Base-by-base conservation (phyloP, 2,888 invertebrate genomes). In the Mactromeris polynyma region DNA sequence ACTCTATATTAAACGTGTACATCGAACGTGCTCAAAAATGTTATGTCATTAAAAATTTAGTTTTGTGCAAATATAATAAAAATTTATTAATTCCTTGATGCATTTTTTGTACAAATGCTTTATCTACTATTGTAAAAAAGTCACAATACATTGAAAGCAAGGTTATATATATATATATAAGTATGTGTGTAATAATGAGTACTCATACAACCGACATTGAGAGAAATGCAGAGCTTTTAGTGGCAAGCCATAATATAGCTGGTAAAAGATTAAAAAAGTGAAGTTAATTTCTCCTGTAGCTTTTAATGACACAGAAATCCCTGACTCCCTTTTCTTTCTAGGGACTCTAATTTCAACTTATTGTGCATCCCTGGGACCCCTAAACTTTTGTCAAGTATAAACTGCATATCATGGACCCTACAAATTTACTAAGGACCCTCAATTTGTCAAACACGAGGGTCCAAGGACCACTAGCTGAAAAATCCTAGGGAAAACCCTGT, bases 131-230 rank as follows among this genome's bases (percentile, higher is more conserved):
- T 33, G 33, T 73, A 33, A 17, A 19, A 73, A 33, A 73, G 17
- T 73, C 19, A 73, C 73, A 73, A 73, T 73, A 73, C 73, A 73
- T 73, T 26, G 73, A 73, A 73, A 73, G 73, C 73, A 33, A 36
- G 36, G 73, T 73, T 73, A 73, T 36, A 33, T 21, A 26, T 26
- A 26, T 26, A 26, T 73, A 73, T 73, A 33, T 73, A 36, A 73
- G 73, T 73, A 73, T 17, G 19, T 36, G 73, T 73, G 73, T 36
- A 26, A n/a, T 73, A 14, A 73, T 73, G 17, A 73, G 36, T 73
- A 73, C 9, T 73, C 73, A 73, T 73, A 73, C 73, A 17, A 73
- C 19, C 17, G 14, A 36, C 36, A 73, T 36, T 31, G 33, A 73
- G 36, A 73, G 73, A 33, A 36, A 69, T 69, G 69, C 69, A 69